Conservation (phyloP, 1,140 invertebrate genomes). For the Calephelis virginiensis region DNA sequence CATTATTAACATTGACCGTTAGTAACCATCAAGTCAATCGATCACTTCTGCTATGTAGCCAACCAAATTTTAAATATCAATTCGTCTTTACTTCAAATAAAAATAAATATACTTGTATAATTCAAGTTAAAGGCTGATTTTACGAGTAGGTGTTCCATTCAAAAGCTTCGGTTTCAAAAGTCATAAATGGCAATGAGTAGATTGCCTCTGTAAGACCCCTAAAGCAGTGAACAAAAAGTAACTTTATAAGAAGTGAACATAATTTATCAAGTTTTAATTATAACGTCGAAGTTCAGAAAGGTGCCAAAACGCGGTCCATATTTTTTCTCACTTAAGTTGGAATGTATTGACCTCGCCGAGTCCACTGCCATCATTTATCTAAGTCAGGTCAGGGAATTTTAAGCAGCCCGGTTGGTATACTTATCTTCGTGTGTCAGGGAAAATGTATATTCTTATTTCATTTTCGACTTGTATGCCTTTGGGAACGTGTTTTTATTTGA, state of each 20-base stretch:
- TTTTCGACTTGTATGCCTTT: conserved; percentile 1
- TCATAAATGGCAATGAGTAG: too few species aligned
- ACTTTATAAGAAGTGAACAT: conserved; percentile 5
- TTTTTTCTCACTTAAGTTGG: conserved; percentile 16
- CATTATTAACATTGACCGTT: too few species aligned
- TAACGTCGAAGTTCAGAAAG: conserved; percentile 11
- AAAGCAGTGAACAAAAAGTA: not conserved
- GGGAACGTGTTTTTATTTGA: conserved; percentile 10
- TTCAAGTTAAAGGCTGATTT: too few species aligned
- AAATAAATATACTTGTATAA: too few species aligned
- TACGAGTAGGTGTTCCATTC: too few species aligned
- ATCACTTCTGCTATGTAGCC: too few species aligned
- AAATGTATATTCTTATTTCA: conserved; percentile 13
- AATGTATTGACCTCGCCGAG: conserved; percentile 14
- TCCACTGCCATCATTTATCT: conserved; percentile 13
- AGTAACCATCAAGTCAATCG: too few species aligned
- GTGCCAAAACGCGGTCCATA: conserved; percentile 15
- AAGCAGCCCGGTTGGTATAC: conserved; percentile 12
- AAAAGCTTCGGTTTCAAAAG: too few species aligned
- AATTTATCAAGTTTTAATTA: conserved; percentile 16
- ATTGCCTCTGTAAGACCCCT: too few species aligned
- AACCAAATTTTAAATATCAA: too few species aligned
- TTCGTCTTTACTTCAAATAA: too few species aligned
- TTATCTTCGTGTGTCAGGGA: conserved; percentile 12
- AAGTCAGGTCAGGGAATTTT: conserved; percentile 13